Conservation (phyloP, 2,888 invertebrate species). For the Nomada fabriciana region DNA sequence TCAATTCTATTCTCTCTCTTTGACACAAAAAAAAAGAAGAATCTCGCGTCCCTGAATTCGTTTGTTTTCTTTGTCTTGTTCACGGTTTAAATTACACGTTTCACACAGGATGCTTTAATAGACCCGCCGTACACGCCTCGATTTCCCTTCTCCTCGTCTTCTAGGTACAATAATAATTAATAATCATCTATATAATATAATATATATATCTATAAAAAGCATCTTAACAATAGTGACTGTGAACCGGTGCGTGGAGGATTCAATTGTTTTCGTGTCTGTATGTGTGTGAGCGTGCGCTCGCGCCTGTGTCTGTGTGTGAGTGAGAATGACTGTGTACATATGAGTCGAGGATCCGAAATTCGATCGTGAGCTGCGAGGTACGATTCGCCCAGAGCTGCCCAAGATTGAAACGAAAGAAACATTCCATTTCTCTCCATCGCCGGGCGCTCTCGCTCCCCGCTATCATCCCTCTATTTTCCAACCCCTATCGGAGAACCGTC, state of each 20-base stretch:
- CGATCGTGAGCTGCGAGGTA: constrained; percentile 25
- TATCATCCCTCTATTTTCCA: background rate
- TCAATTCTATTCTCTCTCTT: constrained; percentile 48
- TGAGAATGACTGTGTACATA: no score
- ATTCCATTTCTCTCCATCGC: background rate
- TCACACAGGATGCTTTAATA: constrained; percentile 26
- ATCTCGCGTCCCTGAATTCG: constrained; percentile 71
- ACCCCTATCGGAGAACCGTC: background rate
- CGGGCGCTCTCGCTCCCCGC: background rate
- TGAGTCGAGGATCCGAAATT: constrained; percentile 22
- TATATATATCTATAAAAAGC: constrained; percentile 71
- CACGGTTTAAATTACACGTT: constrained; percentile 57
- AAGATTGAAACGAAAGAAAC: constrained; percentile 18
- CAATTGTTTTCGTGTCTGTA: background rate
- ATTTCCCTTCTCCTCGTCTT: constrained; percentile 33
- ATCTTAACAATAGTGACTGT: constrained; percentile 77
- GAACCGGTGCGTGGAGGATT: constrained; percentile 70
- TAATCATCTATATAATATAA: constrained; percentile 62
- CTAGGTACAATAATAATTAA: constrained; percentile 59
- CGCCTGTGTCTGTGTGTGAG: no score
- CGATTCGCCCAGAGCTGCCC: constrained; percentile 22
- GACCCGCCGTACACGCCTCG: constrained; percentile 19
- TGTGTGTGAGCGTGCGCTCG: no score
- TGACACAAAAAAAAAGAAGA: constrained; percentile 33
- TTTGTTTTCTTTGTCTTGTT: constrained; percentile 58